These are phyloP conservation scores for Pseudocheirus occidentalis DNA, from an alignment of 2,797 vertebrate species.

Conservation along the genomic window DNA sequence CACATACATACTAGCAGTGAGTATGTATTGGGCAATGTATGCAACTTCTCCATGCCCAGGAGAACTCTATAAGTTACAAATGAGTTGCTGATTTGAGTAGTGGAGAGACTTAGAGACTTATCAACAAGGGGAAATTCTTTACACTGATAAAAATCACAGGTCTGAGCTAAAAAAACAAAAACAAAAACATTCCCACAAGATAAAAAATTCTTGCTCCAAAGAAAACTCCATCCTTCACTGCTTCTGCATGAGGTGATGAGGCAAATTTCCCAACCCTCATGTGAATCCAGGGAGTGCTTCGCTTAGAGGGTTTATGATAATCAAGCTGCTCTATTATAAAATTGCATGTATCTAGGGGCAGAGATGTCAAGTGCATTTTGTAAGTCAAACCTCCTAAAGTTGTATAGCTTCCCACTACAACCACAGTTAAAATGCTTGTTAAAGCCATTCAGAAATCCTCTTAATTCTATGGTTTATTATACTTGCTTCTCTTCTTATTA, in stretches of 20 bases:
- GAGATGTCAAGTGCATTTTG: constrained; percentile 48
- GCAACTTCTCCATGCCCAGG: neutral
- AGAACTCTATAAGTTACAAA: neutral
- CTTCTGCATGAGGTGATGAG: constrained; percentile 7
- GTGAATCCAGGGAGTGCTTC: constrained; percentile 28
- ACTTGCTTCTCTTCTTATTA: constrained; percentile 1
- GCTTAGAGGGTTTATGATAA: neutral
- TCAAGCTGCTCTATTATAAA: neutral
- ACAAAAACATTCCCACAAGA: neutral
- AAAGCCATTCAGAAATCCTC: constrained; percentile 35
- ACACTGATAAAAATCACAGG: neutral
- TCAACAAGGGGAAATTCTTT: neutral
- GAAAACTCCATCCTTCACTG: neutral
- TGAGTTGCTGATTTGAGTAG: neutral
- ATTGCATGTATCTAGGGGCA: constrained; percentile 11
- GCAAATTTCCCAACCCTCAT: neutral
- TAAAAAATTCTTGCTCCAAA: neutral
- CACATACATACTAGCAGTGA: neutral
- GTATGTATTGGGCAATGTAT: neutral
- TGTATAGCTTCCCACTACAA: neutral
- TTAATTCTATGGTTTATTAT: constrained; percentile 42
- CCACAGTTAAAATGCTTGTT: constrained; percentile 10
- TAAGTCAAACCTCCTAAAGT: constrained; percentile 55
- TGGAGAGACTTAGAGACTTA: neutral
- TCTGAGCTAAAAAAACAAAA: neutral